Evolutionary conservation across 1,140 invertebrate genomes (phyloP), one percentile per base, ranked within the genome.

Genomic region (Anoplophora glabripennis): DNA sequence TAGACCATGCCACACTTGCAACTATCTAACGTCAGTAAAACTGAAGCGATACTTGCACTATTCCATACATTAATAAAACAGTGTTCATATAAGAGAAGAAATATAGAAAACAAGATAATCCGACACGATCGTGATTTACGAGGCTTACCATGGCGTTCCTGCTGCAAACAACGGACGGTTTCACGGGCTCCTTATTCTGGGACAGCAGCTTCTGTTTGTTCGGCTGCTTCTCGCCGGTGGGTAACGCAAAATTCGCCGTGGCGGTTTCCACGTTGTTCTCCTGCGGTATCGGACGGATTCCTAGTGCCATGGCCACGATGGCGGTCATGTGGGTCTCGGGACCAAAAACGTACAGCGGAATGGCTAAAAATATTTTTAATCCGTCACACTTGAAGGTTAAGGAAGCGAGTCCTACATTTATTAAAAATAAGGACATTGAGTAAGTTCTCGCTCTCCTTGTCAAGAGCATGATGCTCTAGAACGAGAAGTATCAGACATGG

Each of bases 271-370:
- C 79, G 71, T 75, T 66, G 53, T 70, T 72, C 53, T 84, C 82
- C 21, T 81, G 79, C 0, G 94, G 92, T 66, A 98, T 93, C 11
- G 90, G 84, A 45, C 88, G 83, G 71, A 94, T 96, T 14, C 94
- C 94, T 42, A 99, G 78, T 1, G 97, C 97, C 86, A 98, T 96
- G 9, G 94, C 94, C 61, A 98, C 97, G 72, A 99, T 98, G 8
- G 95, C 90, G 0, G 98, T 99, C 98, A 99, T 99, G 77, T 99
- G 97, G 8, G 94, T 97, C 77, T 99, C 98, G 0, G 97, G 97
- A 0, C 98, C 98, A 76, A 98, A 99, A 21, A 99, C 97, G 72
- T 90, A 86, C 63, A 99, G 85, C 0, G 96, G 94, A 70, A 99
- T 92, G 45, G 90, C 90, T 72, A 54, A 15, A 63, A 62, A 44